A percentile compares a stretch with the other conserved stretches of the same genome.
Evolutionary conservation across 2,113 vertebrate genomes (phyloP).

Genomic region (Protobothrops mucrosquamatus): DNA sequence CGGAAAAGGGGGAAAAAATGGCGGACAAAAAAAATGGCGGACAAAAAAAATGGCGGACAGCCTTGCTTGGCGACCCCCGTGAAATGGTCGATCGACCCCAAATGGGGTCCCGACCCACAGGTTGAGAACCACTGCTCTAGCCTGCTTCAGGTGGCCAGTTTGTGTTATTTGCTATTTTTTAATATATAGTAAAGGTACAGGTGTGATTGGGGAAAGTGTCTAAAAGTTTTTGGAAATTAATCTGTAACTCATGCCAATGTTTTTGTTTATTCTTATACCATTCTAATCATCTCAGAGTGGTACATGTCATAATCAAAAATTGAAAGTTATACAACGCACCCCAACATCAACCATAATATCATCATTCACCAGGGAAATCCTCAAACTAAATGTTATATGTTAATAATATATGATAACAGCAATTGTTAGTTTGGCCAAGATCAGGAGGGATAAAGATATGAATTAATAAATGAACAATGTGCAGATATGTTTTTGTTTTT

Average conservation of each 20-base stretch:
- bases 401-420: background rate
- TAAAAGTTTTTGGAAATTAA: too few relatives aligned
- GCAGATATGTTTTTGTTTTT: background rate
- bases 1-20: too few relatives aligned
- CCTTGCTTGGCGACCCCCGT: too few relatives aligned
- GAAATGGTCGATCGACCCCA: too few relatives aligned
- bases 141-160: background rate
- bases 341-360: background rate
- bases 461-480: background rate
- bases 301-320: background rate
- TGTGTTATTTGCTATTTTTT: background rate
- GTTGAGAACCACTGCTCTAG: too few relatives aligned
- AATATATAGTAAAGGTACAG: too few relatives aligned
- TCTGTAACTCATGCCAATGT: too few relatives aligned
- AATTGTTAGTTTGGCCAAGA: background rate
- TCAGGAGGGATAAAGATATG: background rate
- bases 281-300: background rate
- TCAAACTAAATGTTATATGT: background rate
- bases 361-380: background rate
- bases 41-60: too few relatives aligned
- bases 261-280: too few relatives aligned
- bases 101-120: too few relatives aligned
- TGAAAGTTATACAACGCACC: background rate
- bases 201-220: too few relatives aligned
- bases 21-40: too few relatives aligned